Evolutionary conservation across 2,113 vertebrate genomes (phyloP).

Genomic region (Vombatus ursinus): DNA sequence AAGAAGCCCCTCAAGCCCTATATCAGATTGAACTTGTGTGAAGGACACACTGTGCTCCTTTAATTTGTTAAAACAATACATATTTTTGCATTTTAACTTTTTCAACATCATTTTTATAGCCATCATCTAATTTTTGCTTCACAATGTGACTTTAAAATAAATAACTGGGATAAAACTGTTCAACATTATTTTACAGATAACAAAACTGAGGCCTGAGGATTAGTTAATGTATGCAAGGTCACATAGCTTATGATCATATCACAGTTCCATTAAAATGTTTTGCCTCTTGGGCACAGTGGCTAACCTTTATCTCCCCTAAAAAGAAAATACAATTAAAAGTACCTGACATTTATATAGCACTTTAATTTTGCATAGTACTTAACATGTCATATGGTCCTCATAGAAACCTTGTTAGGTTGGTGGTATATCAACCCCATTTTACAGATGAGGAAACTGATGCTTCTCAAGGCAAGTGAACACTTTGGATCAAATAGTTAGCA

Average conservation of each 20-base stretch:
- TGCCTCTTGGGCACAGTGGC: not conserved
- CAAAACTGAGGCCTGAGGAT: not conserved
- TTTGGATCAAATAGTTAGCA: not conserved
- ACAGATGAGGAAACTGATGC: not conserved
- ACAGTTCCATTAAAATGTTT: not conserved
- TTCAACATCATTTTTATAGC: slow-evolving; percentile 36
- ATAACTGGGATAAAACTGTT: not conserved
- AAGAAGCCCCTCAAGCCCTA: not conserved
- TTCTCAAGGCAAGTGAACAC: not conserved
- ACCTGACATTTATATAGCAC: not conserved
- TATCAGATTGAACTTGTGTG: not conserved
- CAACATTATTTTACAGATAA: not conserved
- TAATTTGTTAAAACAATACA: slow-evolving; percentile 44
- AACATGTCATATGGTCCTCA: not conserved
- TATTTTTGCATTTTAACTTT: slow-evolving; percentile 17
- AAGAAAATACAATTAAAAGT: not conserved
- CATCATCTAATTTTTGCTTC: not conserved
- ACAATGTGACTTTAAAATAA: not conserved
- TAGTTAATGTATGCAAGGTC: not conserved
- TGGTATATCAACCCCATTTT: not conserved
- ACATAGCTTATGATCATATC: not conserved
- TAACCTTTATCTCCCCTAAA: not conserved
- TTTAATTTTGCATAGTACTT: not conserved
- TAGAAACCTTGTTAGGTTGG: not conserved
- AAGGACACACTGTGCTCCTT: slow-evolving; percentile 1